Evolutionary conservation across 2,888 invertebrate species (phyloP), one percentile per base, ranked within the genome.

Genomic region (Masnerella sp.): DNA sequence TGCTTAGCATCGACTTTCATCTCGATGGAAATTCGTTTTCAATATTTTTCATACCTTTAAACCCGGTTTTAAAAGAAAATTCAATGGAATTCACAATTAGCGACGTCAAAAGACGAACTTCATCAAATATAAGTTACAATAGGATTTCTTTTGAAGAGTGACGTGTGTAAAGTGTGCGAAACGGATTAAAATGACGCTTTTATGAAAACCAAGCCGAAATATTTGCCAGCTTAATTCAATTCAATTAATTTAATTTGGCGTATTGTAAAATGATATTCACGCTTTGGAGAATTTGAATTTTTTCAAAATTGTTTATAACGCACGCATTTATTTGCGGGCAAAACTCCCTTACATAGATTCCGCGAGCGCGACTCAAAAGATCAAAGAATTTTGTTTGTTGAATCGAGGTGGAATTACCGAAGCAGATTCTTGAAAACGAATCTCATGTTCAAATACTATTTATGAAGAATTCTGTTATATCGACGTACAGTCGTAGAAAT

Each of bases 401-500:
- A 61, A 61, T 40, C 32, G 52, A 45, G 32, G 54, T 54, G 20
- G 61, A 61, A 69, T 69, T 61, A 61, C 40, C 52, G 61, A 45
- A 38, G 43, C 45, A 52, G 49, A 61, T 47, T 54, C 59, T 40
- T 69, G 32, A 47, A 69, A 69, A 61, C 30, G 69, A 61, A 69
- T 69, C 47, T 69, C 61, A 12, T 45, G 18, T 18, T 45, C 61
- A 47, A 61, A 69, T 61, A 61, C 45, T 69, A 69, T 61, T 69
- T 69, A 61, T 69, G 54, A 61, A 61, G 61, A 69, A 69, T 61
- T 61, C 47, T 45, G 59, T 61, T 61, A 52, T 69, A 52, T 59
- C 59, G 59, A 49, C 52, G 18, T 58, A 5, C 36, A 58, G 14
- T 42, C 42, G 45, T 51, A 20, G 28, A 28, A 67, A 45, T 18